A percentile compares a stretch with the other conserved stretches of the same genome.
Conservation (phyloP, 2,797 vertebrate species). For the Sylvia borin region DNA sequence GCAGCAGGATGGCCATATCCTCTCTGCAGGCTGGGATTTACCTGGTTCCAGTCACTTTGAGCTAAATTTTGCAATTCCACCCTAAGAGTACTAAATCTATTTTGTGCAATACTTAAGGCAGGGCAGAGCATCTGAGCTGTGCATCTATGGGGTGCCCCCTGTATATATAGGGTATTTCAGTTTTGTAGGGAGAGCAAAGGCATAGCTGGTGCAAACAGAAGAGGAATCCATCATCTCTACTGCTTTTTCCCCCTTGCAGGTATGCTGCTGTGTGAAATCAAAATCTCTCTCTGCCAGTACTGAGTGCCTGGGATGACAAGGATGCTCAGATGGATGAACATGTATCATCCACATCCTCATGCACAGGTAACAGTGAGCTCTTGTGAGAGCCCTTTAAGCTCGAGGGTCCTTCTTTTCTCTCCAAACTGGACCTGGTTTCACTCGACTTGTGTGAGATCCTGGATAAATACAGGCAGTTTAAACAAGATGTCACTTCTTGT, state of each 20-base stretch:
- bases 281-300: neutral
- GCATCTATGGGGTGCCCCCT: neutral
- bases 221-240: neutral
- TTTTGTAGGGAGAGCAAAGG: neutral
- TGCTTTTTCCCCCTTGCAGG: neutral
- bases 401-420: neutral
- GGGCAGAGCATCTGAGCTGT: neutral
- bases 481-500: neutral
- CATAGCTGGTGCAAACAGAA: neutral
- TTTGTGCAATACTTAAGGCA: accelerated
- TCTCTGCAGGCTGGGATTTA: neutral
- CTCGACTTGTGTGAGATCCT: neutral
- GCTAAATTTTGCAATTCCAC: neutral
- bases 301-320: neutral
- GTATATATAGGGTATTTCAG: neutral
- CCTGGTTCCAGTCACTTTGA: neutral
- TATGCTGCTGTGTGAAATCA: neutral
- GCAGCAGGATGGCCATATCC: accelerated
- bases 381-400: neutral
- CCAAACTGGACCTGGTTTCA: neutral
- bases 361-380: neutral
- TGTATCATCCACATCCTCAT: neutral
- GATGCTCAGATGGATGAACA: neutral
- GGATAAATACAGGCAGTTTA: neutral
- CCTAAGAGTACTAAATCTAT: neutral